Evolutionary conservation across 2,888 invertebrate genomes (phyloP), one percentile per base, ranked within the genome.

Genomic region (Himalopsyche japonica): DNA sequence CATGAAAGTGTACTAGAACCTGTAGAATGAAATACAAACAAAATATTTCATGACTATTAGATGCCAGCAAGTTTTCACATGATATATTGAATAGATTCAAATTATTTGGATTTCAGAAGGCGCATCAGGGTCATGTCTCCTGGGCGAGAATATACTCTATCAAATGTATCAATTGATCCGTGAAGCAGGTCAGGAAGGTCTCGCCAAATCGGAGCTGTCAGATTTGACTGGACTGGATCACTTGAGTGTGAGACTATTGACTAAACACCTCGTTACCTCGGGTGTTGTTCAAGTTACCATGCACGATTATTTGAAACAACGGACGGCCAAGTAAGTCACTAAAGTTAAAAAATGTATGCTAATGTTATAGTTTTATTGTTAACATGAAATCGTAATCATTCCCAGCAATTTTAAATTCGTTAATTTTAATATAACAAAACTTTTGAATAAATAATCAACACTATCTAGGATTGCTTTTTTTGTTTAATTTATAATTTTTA

Each of bases 221-320:
- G 86, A 88, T 64, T 88, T 88, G 81, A 89, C 93, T 87, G 92
- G 93, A 2, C 86, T 91, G 1, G 90, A 91, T 20, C 90, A 91
- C 82, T 88, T 92, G 0, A 90, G 91, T n/a, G 89, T 92, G 1
- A 89, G 94, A 1, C 90, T 91, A 5, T 87, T 92, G 48, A 81
- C 91, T n/a, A 91, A 93, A 48, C 92, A 91, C 87, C 88, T 93
- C 27, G 89, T 89, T 49, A 92, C 89, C 83, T 87, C 88, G 37
- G 89, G 89, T 85, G 88, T 91, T n/a, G 89, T 93, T 6, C 91
- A 91, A 15, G 90, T 90, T 0, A 92, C 93, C 86, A 91, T 93
- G 89, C 91, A 92, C 76, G 93, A 94, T 87, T 89, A 91, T 70
- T 94, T 94, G 10, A 90, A 93, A 57, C 93, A 94, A 87, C 90